Percentiles rank a stretch among this genome's conserved stretches.
These are phyloP conservation scores for Ibidorhyncha struthersii DNA, from an alignment of 2,113 vertebrate species.

Conservation along the genomic window DNA sequence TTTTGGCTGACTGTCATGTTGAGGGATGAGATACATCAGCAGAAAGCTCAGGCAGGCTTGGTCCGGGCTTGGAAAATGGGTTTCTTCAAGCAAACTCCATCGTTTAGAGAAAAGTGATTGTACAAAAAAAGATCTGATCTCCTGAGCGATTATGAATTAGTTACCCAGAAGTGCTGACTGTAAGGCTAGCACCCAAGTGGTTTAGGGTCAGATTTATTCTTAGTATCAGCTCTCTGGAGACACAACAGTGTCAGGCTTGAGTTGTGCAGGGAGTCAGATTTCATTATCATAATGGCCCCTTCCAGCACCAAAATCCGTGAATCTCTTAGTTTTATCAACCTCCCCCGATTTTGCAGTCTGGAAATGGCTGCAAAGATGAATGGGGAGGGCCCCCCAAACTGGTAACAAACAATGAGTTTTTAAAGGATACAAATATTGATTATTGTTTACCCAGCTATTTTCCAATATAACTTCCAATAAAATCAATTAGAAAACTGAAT, in stretches of 20 bases:
- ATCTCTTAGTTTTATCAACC: not conserved
- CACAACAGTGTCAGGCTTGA: not conserved
- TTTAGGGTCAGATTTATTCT: not conserved
- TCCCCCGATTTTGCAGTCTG: not conserved
- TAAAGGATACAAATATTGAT: not conserved
- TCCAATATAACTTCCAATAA: not conserved
- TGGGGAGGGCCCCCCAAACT: accelerated
- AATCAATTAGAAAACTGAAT: not conserved
- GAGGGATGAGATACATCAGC: not conserved
- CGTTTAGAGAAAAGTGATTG: not conserved
- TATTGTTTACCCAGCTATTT: not conserved
- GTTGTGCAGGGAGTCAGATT: not conserved
- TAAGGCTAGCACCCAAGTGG: not conserved
- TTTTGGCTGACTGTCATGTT: not conserved
- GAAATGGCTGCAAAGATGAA: not conserved
- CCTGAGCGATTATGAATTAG: not conserved
- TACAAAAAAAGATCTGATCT: not conserved
- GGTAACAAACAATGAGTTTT: not conserved
- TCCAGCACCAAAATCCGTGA: not conserved
- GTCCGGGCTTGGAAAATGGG: not conserved
- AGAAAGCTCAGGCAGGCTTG: not conserved
- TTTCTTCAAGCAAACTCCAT: not conserved
- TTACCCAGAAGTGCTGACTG: not conserved
- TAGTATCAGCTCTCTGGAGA: not conserved
- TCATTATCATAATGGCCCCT: not conserved